Conservation (phyloP, 37 sponge, comb jelly and placozoan genomes). For the Halisarca cf. caerulea region DNA sequence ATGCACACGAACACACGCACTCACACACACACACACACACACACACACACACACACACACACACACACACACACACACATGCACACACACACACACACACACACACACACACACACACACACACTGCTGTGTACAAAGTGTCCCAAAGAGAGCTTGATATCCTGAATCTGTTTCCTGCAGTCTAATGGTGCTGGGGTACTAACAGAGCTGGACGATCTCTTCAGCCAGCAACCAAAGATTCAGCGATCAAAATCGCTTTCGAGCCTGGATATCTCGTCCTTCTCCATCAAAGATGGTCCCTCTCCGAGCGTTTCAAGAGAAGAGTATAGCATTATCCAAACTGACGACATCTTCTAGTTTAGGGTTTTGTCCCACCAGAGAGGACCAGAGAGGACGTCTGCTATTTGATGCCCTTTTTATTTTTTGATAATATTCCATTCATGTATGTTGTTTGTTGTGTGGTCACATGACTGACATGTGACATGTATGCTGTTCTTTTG, state of each 20-base stretch:
- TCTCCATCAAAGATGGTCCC: background rate
- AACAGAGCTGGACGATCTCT: conserved; percentile 10
- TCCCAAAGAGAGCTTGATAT: background rate
- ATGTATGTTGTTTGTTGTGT: too few relatives aligned
- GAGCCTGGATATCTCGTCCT: background rate
- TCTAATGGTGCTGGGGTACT: background rate
- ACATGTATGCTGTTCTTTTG: too few relatives aligned
- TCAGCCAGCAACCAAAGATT: conserved; percentile 25
- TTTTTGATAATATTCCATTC: too few relatives aligned
- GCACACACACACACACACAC: background rate
- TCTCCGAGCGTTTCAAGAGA: background rate
- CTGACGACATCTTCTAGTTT: background rate
- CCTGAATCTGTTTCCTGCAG: background rate
- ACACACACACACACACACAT: conserved; percentile 2
- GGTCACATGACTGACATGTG: too few relatives aligned
- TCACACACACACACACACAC: background rate
- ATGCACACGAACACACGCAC: too few relatives aligned
- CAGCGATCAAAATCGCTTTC: conserved; percentile 12
- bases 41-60: background rate
- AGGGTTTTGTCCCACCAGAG: background rate
- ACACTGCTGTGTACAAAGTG: background rate
- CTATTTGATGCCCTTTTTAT: too few relatives aligned
- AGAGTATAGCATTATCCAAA: background rate
- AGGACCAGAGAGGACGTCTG: too few relatives aligned
- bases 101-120: background rate